These are phyloP conservation scores for Hippoglossus hippoglossus DNA, from an alignment of 2,797 vertebrate species.

Conservation along the genomic window DNA sequence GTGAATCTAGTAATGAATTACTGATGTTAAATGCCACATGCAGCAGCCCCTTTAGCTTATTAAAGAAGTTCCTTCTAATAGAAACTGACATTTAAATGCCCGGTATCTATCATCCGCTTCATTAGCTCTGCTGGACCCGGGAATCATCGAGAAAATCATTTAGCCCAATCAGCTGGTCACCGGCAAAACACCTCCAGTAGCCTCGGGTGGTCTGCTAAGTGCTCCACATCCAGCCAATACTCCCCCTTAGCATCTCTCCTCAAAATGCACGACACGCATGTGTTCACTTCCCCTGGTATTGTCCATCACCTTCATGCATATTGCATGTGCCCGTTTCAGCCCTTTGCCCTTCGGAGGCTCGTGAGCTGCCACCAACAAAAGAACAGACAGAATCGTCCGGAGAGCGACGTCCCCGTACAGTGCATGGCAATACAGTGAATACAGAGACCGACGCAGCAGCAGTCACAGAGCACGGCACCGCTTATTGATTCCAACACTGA, in stretches of 20 bases:
- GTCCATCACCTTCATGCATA: slow-evolving; percentile 71
- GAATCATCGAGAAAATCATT: slow-evolving; percentile 16
- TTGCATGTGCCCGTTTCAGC: slow-evolving; percentile 60
- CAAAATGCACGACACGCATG: slow-evolving; percentile 26
- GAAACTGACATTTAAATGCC: neutral
- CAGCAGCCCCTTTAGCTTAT: neutral
- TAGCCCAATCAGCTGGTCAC: slow-evolving; percentile 41
- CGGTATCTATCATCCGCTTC: slow-evolving; percentile 3
- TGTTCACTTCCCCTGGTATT: slow-evolving; percentile 36
- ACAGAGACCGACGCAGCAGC: slow-evolving; percentile 21
- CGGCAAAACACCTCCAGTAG: slow-evolving; percentile 42
- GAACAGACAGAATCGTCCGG: slow-evolving; percentile 36
- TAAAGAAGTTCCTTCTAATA: neutral
- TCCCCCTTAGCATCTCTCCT: slow-evolving; percentile 64
- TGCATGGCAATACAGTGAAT: slow-evolving; percentile 29
- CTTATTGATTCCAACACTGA: slow-evolving; percentile 38
- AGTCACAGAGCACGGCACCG: slow-evolving; percentile 8
- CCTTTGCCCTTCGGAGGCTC: slow-evolving; percentile 41
- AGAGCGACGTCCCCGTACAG: slow-evolving; percentile 28
- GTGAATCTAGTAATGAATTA: neutral
- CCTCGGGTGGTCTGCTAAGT: slow-evolving; percentile 53
- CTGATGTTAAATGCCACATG: neutral
- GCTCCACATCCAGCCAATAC: slow-evolving; percentile 24
- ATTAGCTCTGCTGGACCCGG: slow-evolving; percentile 9
- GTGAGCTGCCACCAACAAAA: slow-evolving; percentile 52